A percentile compares a stretch with the other conserved stretches of the same genome.
phyloP scores from a whole-genome alignment of 2,113 vertebrate species.

The Paedocypris sp. region DNA sequence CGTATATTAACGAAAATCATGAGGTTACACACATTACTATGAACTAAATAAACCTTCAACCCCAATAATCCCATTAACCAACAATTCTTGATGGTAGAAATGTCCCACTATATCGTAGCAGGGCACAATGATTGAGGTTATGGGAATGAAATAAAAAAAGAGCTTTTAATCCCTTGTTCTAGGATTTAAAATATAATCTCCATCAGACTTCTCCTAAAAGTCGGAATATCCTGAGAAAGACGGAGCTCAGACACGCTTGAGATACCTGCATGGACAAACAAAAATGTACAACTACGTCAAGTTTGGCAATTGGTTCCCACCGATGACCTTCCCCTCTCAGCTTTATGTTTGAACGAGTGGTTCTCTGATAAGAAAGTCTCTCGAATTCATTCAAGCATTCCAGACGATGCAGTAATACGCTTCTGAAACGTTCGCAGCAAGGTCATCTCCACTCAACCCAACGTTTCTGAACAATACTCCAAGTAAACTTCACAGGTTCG shows the following conservation, averaged over 20 bases:
- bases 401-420: slow-evolving; percentile 35
- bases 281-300: no score
- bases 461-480: slow-evolving; percentile 37
- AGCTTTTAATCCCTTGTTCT: slow-evolving; percentile 57
- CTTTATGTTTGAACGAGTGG: background rate
- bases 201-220: slow-evolving; percentile 47
- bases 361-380: background rate
- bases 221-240: slow-evolving; percentile 39
- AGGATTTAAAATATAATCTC: slow-evolving; percentile 64
- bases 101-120: no score
- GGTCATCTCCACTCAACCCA: slow-evolving; percentile 49
- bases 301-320: background rate
- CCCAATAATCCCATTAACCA: no score
- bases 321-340: background rate
- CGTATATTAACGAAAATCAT: no score
- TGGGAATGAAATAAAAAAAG: slow-evolving; percentile 51
- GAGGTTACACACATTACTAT: no score
- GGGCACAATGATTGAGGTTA: slow-evolving; percentile 5
- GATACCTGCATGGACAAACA: no score
- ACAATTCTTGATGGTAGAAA: no score
- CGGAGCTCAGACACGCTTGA: no score
- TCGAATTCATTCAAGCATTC: background rate
- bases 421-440: slow-evolving; percentile 47
- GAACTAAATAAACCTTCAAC: no score
- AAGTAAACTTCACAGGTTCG: no score